Evolutionary conservation across 2,797 vertebrate species (phyloP), one percentile per base, ranked within the genome.

Genomic region (Dendrocincla tyrannina): DNA sequence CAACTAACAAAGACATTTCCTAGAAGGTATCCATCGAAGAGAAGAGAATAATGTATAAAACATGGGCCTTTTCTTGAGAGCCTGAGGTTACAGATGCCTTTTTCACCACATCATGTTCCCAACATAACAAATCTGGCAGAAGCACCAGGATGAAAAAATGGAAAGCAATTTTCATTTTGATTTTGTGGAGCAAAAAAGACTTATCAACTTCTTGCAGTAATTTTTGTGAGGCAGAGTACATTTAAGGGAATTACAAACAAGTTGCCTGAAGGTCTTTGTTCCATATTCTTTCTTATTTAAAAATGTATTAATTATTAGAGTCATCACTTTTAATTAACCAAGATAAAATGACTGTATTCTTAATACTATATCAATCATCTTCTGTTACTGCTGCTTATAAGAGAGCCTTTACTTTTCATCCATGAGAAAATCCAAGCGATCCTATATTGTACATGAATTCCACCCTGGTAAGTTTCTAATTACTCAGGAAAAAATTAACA

Each of bases 1-100:
- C 95, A 97, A 55, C 95, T 95, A 90, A 95, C 91, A 92, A 97
- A 96, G 95, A 94, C 87, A 72, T 78, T 96, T 96, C 93, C 93
- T 97, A 95, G 93, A 97, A 96, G 93, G 96, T 91, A 96, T 37
- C 93, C 78, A 89, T 88, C 20, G 78, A 96, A 91, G 55, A 91
- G 81, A 86, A 89, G 72, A 88, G 79, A 84, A 75, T 94, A 69
- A 93, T 95, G 92, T 94, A 94, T 96, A 97, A 96, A 97, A 96
- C 92, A 94, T 85, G 85, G 88, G 75, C 86, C 91, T 95, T 74
- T 93, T 87, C 84, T 81, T 93, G 63, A 94, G 85, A 95, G 95
- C 92, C 95, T 95, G 93, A 95, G 95, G 93, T 96, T 96, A 95
- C 95, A 96, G 96, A 97, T 94, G 95, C 87, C 85, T 96, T 96